Evolutionary conservation across 1,140 invertebrate genomes (phyloP).

Genomic region (Neelides sp.): DNA sequence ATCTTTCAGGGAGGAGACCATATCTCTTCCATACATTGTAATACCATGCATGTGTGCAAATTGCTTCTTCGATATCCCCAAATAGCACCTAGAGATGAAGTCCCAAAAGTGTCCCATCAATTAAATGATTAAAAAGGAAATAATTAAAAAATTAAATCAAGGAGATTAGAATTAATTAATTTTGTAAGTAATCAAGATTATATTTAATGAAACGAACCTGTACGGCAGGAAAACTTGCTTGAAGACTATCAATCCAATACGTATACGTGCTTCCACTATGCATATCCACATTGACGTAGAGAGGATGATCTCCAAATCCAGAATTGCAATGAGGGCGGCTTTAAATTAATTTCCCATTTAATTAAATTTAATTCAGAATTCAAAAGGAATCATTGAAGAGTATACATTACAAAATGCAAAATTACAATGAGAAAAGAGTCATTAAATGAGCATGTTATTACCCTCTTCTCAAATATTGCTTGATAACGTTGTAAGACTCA

Average conservation of each 20-base stretch:
- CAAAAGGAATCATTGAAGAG: background rate
- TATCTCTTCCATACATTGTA: slow-evolving; percentile 49
- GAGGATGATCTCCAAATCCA: slow-evolving; percentile 48
- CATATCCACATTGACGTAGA: slow-evolving; percentile 60
- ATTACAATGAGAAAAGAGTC: background rate
- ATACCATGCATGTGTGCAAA: slow-evolving; percentile 54
- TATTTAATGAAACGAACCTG: slow-evolving; percentile 38
- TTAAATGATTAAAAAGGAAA: background rate
- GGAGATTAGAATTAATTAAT: background rate
- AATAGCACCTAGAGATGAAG: slow-evolving; percentile 46
- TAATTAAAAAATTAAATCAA: background rate
- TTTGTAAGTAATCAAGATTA: background rate
- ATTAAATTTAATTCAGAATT: too few relatives aligned
- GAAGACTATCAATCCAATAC: slow-evolving; percentile 55
- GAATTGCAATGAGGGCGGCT: slow-evolving; percentile 46
- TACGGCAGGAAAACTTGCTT: slow-evolving; percentile 51
- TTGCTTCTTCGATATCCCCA: slow-evolving; percentile 59
- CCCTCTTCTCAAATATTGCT: slow-evolving; percentile 50
- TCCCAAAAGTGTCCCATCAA: background rate
- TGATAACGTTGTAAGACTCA: slow-evolving; percentile 47
- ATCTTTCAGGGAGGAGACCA: slow-evolving; percentile 52
- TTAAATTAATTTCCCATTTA: slow-evolving; percentile 11
- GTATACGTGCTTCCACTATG: slow-evolving; percentile 47
- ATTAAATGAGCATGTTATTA: slow-evolving; percentile 30
- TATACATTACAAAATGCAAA: background rate